Conservation (phyloP, 2,888 invertebrate species). For the Eupithecia centaureata region DNA sequence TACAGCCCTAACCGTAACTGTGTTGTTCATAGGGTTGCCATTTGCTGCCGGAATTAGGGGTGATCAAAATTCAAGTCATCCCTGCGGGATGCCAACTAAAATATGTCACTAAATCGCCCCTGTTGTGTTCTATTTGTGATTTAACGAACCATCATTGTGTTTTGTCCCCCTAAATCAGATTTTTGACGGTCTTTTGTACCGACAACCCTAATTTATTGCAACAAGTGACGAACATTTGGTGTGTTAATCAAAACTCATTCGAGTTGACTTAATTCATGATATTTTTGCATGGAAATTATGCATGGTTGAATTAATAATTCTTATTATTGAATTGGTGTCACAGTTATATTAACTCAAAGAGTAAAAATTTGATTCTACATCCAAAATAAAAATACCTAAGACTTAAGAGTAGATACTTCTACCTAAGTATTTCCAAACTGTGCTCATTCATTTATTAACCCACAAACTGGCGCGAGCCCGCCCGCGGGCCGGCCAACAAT, state of each 20-base stretch:
- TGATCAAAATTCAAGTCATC: slow-evolving; percentile 53
- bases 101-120: slow-evolving; percentile 60
- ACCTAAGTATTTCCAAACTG: too few species aligned
- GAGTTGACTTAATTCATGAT: slow-evolving; percentile 18
- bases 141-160: slow-evolving; percentile 80
- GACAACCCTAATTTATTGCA: slow-evolving; percentile 58
- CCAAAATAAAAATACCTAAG: too few species aligned
- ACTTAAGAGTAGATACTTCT: too few species aligned
- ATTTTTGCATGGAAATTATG: not conserved
- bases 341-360: too few species aligned
- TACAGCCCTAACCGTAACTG: not conserved
- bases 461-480: too few species aligned
- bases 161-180: slow-evolving; percentile 71
- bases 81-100: slow-evolving; percentile 59
- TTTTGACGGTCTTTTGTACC: slow-evolving; percentile 64
- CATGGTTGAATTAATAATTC: not conserved
- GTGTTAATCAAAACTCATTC: slow-evolving; percentile 38
- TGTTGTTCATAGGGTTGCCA: slow-evolving; percentile 46
- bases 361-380: too few species aligned
- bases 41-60: slow-evolving; percentile 49
- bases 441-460: too few species aligned
- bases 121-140: slow-evolving; percentile 62
- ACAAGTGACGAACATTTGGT: slow-evolving; percentile 52
- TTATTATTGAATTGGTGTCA: not conserved
- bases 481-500: too few species aligned